phyloP scores from a whole-genome alignment of 1,140 invertebrate species.

The Calephelis virginiensis region DNA sequence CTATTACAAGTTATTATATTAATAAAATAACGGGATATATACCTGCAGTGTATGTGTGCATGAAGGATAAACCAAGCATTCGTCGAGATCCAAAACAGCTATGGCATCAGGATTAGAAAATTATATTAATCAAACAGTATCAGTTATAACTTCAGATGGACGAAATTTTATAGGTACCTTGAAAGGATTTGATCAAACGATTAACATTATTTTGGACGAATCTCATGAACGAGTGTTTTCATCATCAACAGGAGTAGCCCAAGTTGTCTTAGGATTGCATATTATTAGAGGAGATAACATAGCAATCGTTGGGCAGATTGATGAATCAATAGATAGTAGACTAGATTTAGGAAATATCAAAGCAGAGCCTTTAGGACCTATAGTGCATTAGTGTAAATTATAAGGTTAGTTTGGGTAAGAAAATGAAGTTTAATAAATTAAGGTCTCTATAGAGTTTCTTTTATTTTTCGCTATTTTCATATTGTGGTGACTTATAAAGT shows the following conservation, averaged over 20 bases:
- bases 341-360: constrained; percentile 91
- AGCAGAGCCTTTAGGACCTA: constrained; percentile 93
- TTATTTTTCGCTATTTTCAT: neutral
- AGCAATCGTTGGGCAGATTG: constrained; percentile 94
- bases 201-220: constrained; percentile 98
- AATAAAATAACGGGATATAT: too few species aligned
- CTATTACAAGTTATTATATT: too few species aligned
- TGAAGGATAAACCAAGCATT: constrained; percentile 10
- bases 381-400: constrained; percentile 83
- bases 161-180: constrained; percentile 94
- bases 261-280: constrained; percentile 97
- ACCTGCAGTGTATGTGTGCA: neutral
- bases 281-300: constrained; percentile 99
- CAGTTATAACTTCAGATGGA: constrained; percentile 96
- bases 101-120: constrained; percentile 92
- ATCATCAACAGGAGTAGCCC: constrained; percentile 93
- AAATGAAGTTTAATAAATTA: constrained; percentile 17
- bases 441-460: constrained; percentile 17
- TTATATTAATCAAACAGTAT: constrained; percentile 94
- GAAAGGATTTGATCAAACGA: constrained; percentile 96
- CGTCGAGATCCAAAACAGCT: constrained; percentile 11
- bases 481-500: neutral
- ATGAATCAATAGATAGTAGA: constrained; percentile 92
- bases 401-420: neutral
- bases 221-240: constrained; percentile 98